phyloP scores from a whole-genome alignment of 2,888 invertebrate genomes.

The Corbicula japonica region DNA sequence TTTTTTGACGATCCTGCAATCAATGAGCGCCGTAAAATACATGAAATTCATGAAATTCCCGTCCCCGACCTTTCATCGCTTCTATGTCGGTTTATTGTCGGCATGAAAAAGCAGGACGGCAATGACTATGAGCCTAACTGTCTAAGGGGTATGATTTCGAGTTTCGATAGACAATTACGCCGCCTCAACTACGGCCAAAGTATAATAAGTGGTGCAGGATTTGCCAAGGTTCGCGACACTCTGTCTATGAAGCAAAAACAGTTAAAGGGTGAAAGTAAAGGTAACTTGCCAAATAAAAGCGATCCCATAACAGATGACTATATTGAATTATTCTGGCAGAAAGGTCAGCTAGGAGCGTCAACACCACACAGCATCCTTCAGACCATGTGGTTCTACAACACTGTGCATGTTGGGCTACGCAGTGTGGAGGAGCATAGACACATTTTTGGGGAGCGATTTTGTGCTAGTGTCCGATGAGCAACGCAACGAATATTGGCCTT shows the following conservation, averaged over 20 bases:
- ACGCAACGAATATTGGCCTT: too few species aligned
- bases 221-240: slow-evolving; percentile 10
- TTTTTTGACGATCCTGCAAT: slow-evolving; percentile 3
- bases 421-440: slow-evolving; percentile 37
- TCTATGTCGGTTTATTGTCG: slow-evolving; percentile 1
- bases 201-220: neutral
- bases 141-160: neutral
- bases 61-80: neutral
- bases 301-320: too few species aligned
- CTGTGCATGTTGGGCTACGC: slow-evolving; percentile 45
- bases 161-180: slow-evolving; percentile 8
- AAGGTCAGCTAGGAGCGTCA: too few species aligned
- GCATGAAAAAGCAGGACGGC: neutral
- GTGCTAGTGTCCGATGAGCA: slow-evolving; percentile 12
- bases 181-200: neutral
- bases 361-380: too few species aligned
- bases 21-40: neutral
- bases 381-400: too few species aligned
- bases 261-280: too few species aligned
- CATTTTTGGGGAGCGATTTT: too few species aligned
- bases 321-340: too few species aligned
- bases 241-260: slow-evolving; percentile 9
- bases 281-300: too few species aligned
- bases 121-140: neutral
- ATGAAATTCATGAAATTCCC: slow-evolving; percentile 13